A percentile compares a stretch with the other conserved stretches of the same genome.
Conservation (phyloP, 2,797 vertebrate species). For the Rhabdomys pumilio region DNA sequence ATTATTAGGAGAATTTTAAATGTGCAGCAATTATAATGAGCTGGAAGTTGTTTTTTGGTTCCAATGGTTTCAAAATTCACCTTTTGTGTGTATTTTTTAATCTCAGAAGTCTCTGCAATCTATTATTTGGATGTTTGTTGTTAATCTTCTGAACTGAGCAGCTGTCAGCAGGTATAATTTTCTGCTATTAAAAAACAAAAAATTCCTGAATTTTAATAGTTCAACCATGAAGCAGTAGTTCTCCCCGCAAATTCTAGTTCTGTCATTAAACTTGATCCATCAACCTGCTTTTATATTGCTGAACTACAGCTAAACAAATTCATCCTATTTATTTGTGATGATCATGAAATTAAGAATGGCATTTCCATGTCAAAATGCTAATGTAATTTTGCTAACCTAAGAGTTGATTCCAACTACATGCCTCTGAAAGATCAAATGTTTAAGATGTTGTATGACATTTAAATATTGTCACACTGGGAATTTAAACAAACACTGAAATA, state of each 20-base stretch:
- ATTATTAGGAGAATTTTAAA: constrained; percentile 58
- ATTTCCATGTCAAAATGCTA: constrained; percentile 65
- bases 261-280: constrained; percentile 49
- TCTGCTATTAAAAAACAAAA: constrained; percentile 37
- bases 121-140: constrained; percentile 52
- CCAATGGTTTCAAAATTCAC: constrained; percentile 48
- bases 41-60: constrained; percentile 56
- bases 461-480: constrained; percentile 21
- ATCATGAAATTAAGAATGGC: constrained; percentile 38
- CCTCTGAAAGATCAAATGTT: neutral
- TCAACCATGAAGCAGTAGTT: constrained; percentile 58
- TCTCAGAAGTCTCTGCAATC: constrained; percentile 28
- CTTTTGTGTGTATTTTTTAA: constrained; percentile 22
- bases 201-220: neutral
- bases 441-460: constrained; percentile 53
- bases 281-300: constrained; percentile 27
- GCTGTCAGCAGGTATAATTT: constrained; percentile 44
- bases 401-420: constrained; percentile 31
- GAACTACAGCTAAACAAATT: constrained; percentile 69
- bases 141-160: constrained; percentile 22
- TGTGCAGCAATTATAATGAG: neutral
- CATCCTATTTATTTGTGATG: constrained; percentile 56
- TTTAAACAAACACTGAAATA: constrained; percentile 71
- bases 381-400: constrained; percentile 57
- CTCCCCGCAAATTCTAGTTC: constrained; percentile 63